phyloP scores from a whole-genome alignment of 2,113 vertebrate genomes.

The Gymnorhina tibicen region DNA sequence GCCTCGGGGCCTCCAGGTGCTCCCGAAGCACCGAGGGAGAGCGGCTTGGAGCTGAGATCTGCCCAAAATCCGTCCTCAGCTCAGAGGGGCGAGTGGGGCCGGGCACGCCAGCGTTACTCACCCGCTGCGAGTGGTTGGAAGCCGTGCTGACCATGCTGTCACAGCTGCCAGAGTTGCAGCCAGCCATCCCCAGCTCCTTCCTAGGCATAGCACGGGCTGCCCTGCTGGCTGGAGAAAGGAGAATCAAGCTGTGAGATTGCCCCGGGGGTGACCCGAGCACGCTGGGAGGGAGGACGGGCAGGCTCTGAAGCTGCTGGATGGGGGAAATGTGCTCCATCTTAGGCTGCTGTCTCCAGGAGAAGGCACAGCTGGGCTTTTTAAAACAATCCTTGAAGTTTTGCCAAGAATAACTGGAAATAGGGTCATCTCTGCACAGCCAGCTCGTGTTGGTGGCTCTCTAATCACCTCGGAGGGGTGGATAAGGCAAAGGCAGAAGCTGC shows the following conservation, averaged over 20 bases:
- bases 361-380: background rate
- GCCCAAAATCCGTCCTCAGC: background rate
- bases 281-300: background rate
- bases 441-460: rapidly evolving
- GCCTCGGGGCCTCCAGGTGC: background rate
- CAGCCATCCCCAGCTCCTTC: constrained; percentile 76
- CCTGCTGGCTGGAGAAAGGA: background rate
- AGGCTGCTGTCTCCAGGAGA: background rate
- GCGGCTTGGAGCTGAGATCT: background rate
- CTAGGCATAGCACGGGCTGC: constrained; percentile 76
- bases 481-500: background rate
- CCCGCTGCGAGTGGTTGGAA: constrained; percentile 73
- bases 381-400: background rate
- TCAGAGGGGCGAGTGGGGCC: rapidly evolving
- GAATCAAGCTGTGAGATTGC: background rate
- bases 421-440: background rate
- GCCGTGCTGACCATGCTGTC: constrained; percentile 82
- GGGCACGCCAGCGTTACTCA: constrained; percentile 65
- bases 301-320: background rate
- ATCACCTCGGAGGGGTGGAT: background rate
- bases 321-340: rapidly evolving
- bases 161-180: constrained; percentile 77
- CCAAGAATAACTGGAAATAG: rapidly evolving
- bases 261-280: rapidly evolving
- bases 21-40: rapidly evolving